Percentiles rank a stretch among this genome's conserved stretches.
Conservation (phyloP, 2,797 vertebrate genomes). For the Amblyraja radiata region DNA sequence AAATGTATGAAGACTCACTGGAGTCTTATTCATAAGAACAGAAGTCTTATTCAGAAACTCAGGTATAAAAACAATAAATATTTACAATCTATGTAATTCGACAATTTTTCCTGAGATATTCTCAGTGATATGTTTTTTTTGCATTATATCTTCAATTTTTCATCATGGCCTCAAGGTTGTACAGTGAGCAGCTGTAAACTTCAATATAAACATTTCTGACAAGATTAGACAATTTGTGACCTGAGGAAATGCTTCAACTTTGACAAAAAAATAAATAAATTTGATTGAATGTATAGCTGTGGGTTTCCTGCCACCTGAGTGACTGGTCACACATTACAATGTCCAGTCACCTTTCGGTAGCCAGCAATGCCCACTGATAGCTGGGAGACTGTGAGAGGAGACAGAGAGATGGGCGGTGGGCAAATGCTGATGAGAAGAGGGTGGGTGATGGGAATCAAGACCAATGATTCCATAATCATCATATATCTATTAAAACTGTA, state of each 20-base stretch:
- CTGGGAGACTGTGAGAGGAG: neutral
- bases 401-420: neutral
- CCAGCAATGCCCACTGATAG: neutral
- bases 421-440: too few relatives aligned
- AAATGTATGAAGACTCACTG: constrained; percentile 1
- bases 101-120: neutral
- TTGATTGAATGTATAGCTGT: neutral
- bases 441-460: neutral
- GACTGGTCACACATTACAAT: neutral
- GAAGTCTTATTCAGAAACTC: neutral
- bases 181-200: neutral
- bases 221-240: neutral
- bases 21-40: neutral
- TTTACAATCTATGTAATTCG: neutral
- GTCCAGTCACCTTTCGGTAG: neutral
- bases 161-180: neutral
- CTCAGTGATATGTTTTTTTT: neutral
- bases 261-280: neutral
- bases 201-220: neutral
- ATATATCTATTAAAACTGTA: too few relatives aligned
- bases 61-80: neutral
- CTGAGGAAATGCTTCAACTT: neutral
- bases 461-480: neutral
- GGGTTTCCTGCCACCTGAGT: neutral
- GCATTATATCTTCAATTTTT: too few relatives aligned